A percentile compares a stretch with the other conserved stretches of the same genome.
Conservation (phyloP, 2,888 invertebrate species). For the Phyto melanocephala region DNA sequence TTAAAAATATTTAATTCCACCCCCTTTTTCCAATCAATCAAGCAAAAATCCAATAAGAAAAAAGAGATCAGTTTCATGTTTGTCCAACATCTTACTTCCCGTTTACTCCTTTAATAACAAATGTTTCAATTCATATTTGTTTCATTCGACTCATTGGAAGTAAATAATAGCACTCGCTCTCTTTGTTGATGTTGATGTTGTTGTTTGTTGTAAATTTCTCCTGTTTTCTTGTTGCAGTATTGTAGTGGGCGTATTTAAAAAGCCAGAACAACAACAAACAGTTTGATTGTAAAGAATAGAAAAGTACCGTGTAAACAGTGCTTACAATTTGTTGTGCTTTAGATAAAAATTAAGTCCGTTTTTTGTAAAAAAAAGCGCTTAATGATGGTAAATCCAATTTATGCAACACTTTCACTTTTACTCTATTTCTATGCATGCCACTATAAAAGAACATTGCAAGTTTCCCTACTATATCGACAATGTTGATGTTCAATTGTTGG, state of each 20-base stretch:
- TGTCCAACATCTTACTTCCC: neutral
- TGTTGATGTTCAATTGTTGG: no score
- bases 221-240: neutral
- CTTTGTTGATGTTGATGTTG: neutral
- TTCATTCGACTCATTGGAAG: constrained; percentile 49
- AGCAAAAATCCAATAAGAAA: constrained; percentile 23
- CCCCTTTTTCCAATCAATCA: neutral
- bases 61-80: neutral
- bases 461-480: no score
- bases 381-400: no score
- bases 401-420: no score
- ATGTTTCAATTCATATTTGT: constrained; percentile 55
- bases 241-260: constrained; percentile 33
- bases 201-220: neutral
- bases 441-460: no score
- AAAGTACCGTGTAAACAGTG: neutral
- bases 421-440: no score
- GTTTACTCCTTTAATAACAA: neutral
- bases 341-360: no score
- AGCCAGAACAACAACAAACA: neutral
- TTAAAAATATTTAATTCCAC: neutral
- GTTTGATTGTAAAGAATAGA: neutral
- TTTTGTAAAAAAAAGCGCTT: no score
- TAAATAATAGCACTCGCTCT: neutral
- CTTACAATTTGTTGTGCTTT: constrained; percentile 4